Percentiles rank a stretch among this genome's conserved stretches.
Conservation (phyloP, 2,888 invertebrate genomes). For the Melanargia galathea region DNA sequence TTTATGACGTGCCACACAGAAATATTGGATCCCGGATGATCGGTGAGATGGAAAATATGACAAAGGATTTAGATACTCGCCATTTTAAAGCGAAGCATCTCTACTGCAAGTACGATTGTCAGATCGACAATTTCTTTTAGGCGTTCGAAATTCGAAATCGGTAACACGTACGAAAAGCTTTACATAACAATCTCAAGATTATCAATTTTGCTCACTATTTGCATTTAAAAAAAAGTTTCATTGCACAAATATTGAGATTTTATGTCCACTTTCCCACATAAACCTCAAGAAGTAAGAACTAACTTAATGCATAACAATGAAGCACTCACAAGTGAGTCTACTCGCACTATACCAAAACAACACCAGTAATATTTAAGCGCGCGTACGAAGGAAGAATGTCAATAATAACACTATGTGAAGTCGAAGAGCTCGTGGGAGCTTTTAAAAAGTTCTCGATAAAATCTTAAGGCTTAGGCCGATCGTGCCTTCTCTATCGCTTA, state of each 20-base stretch:
- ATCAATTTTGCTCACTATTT: no score
- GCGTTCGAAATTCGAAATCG: no score
- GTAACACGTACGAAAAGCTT: no score
- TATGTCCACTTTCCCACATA: not conserved
- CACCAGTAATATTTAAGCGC: not conserved
- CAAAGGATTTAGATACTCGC: conserved; percentile 5
- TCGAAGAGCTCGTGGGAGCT: not conserved
- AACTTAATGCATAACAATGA: not conserved
- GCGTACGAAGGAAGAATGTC: conserved; percentile 12
- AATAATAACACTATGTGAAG: conserved; percentile 28
- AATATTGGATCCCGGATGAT: conserved; percentile 13
- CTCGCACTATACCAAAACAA: not conserved
- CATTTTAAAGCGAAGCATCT: conserved; percentile 1
- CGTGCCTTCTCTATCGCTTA: no score
- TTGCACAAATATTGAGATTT: not conserved
- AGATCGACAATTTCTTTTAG: not conserved
- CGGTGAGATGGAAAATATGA: conserved; percentile 8
- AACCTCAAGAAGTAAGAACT: conserved; percentile 9
- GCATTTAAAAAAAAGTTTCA: no score
- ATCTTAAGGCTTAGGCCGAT: not conserved
- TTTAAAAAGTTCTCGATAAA: not conserved
- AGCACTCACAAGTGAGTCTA: conserved; percentile 6
- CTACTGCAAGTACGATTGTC: not conserved
- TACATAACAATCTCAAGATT: no score
- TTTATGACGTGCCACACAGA: conserved; percentile 1